Evolutionary conservation across 2,113 vertebrate species (phyloP), one percentile per base, ranked within the genome.

Genomic region (Salvelinus fontinalis): DNA sequence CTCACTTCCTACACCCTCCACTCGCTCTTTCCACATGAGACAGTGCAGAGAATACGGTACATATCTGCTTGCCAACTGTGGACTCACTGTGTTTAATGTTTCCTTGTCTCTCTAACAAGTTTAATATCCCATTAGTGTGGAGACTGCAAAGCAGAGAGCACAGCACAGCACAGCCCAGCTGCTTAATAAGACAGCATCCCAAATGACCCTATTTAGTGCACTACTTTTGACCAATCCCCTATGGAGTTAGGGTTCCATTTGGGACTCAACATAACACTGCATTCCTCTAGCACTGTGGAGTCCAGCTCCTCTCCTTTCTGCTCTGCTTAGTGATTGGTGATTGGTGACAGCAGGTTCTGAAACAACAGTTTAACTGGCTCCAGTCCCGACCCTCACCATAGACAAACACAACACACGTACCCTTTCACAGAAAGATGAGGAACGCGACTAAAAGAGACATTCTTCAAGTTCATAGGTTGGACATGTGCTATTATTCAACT

Each of bases 291-390:
- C 66, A 69, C 57, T 0, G 69, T 70, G 29, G 77, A 74, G 76
- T 81, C 72, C 71, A 20, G 60, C 29, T 76, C 75, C 67, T 66
- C 14, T 79, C 78, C 9, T 73, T 85, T 54, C 16, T 18, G 14
- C 16, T 54, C 16, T 54, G 51, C 51, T 62, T 22, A 24, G n/a
- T 62, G 59, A 84, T 86, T 85, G 77, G 77, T 84, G 83, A 78
- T 76, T 62, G 14, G n/a, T 86, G 85, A 80, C 77, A 71, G 12
- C 69, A 79, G 77, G 80, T 81, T 87, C 85, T 83, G 87, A 81
- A 90, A 90, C 89, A 92, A 85, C 85, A 80, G 90, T 92, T 91
- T 83, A 77, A 80, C 88, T 73, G 75, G 86, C 87, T 89, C 75
- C 31, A 64, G 73, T 85, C 82, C 39, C 62, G 70, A 85, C 82